Evolutionary conservation across 2,797 vertebrate species (phyloP).

Genomic region (Dromococcyx pavoninus): DNA sequence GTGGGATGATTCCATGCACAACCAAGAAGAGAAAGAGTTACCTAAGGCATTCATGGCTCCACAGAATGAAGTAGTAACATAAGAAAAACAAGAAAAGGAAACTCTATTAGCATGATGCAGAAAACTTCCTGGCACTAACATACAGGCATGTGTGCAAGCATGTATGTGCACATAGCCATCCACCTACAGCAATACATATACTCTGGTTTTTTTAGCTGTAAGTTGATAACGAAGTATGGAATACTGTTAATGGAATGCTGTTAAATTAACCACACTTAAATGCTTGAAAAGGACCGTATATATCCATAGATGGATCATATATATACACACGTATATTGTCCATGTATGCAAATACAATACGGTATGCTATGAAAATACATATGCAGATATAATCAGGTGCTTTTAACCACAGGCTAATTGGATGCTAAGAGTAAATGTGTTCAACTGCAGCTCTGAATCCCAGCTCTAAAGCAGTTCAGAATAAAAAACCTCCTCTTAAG

Average conservation of each 20-base stretch:
- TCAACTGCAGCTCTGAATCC: neutral
- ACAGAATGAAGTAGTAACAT: neutral
- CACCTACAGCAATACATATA: neutral
- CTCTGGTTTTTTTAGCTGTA: neutral
- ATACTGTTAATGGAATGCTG: neutral
- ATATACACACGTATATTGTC: neutral
- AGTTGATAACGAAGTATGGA: neutral
- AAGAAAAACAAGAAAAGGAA: neutral
- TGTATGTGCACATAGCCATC: neutral
- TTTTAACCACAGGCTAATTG: neutral
- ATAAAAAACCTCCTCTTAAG: neutral
- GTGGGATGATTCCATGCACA: neutral
- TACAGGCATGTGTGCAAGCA: fast-evolving
- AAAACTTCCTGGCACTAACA: neutral
- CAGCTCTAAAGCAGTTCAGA: neutral
- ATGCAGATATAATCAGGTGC: neutral
- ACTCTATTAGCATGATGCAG: neutral
- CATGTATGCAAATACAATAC: neutral
- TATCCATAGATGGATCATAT: neutral
- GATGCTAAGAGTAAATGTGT: neutral
- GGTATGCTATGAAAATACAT: neutral
- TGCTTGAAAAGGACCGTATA: neutral
- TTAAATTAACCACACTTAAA: neutral
- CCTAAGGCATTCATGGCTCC: neutral
- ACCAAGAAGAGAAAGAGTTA: neutral